Evolutionary conservation across 2,113 vertebrate genomes (phyloP).

Genomic region (Vulpes vulpes): DNA sequence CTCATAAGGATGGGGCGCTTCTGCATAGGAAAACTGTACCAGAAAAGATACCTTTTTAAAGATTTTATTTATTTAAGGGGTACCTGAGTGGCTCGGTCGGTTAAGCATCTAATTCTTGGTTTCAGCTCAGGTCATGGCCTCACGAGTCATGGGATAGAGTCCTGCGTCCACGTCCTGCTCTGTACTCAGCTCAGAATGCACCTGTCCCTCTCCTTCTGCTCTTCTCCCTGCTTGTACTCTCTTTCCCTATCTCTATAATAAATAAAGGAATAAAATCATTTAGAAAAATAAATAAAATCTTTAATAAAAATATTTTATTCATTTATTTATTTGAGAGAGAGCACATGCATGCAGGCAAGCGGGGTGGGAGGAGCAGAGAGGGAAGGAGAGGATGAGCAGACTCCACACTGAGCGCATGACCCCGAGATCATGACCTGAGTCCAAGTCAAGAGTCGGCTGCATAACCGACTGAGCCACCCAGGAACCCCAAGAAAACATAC

Average conservation of each 20-base stretch:
- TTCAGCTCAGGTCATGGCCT: not conserved
- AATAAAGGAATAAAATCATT: not conserved
- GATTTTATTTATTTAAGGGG: not conserved
- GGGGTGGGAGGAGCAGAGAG: not conserved
- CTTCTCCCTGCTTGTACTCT: not conserved
- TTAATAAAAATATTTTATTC: not conserved
- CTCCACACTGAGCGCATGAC: not conserved
- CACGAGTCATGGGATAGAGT: not conserved
- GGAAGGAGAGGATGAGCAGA: not conserved
- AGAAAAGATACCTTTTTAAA: not conserved
- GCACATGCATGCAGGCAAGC: not conserved
- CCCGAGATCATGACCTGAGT: not conserved
- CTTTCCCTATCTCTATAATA: not conserved
- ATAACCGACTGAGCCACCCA: not conserved
- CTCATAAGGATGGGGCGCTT: not conserved
- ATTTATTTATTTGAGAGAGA: not conserved
- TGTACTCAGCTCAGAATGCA: not conserved
- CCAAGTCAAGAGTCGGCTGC: not conserved
- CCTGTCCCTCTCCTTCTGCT: not conserved
- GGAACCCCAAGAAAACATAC: not conserved
- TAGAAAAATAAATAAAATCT: not conserved
- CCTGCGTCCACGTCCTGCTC: no score
- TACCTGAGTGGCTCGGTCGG: not conserved
- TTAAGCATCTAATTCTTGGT: not conserved
- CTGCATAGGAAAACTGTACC: not conserved